These are phyloP conservation scores for Calliopsis andreniformis DNA, from an alignment of 1,140 invertebrate species.

Conservation along the genomic window DNA sequence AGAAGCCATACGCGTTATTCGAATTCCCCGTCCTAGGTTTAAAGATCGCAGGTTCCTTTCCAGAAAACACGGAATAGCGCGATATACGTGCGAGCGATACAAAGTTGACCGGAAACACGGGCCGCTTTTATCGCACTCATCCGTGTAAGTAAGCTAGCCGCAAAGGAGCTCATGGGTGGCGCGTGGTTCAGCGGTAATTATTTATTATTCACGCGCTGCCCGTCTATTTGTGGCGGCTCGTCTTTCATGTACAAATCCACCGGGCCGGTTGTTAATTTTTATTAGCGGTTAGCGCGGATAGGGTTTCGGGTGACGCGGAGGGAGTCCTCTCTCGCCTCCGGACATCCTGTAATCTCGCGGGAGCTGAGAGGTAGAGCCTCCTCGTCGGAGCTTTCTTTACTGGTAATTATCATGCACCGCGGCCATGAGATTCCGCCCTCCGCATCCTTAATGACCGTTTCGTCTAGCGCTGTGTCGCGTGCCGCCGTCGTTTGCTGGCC, in stretches of 20 bases:
- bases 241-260: slow-evolving; percentile 68
- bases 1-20: too few relatives aligned
- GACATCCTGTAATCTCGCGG: slow-evolving; percentile 78
- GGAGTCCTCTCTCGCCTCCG: slow-evolving; percentile 70
- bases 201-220: slow-evolving; percentile 59
- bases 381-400: slow-evolving; percentile 62
- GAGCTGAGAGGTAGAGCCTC: slow-evolving; percentile 51
- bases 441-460: slow-evolving; percentile 76
- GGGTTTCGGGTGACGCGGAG: slow-evolving; percentile 50
- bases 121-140: not conserved
- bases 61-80: too few relatives aligned
- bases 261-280: slow-evolving; percentile 63
- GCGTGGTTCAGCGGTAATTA: slow-evolving; percentile 56
- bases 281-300: slow-evolving; percentile 63
- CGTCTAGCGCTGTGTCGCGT: slow-evolving; percentile 74
- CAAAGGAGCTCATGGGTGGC: slow-evolving; percentile 34
- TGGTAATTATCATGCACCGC: slow-evolving; percentile 77
- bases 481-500: slow-evolving; percentile 60
- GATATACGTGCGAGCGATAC: not conserved
- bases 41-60: too few relatives aligned
- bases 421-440: slow-evolving; percentile 69
- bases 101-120: not conserved
- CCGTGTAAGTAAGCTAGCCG: not conserved
- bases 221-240: slow-evolving; percentile 49
- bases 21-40: too few relatives aligned